phyloP scores from a whole-genome alignment of 2,113 vertebrate species.

The Tetrao urogallus region DNA sequence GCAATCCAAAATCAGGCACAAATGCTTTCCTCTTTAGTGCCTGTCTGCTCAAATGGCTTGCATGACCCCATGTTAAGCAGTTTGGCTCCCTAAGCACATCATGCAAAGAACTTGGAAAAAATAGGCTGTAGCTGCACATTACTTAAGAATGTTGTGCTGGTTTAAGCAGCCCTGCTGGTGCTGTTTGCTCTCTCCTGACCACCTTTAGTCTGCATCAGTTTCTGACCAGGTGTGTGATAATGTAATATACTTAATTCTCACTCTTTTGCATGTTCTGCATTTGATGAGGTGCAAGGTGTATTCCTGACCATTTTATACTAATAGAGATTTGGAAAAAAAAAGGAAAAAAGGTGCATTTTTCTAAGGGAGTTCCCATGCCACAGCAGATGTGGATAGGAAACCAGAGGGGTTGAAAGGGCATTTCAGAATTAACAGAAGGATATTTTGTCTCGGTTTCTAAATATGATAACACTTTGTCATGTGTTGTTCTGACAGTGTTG shows the following conservation, averaged over 20 bases:
- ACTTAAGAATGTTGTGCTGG: background rate
- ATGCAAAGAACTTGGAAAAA: background rate
- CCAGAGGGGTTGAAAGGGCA: background rate
- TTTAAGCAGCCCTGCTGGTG: background rate
- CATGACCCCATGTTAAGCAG: background rate
- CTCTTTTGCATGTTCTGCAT: background rate
- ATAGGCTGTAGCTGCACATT: background rate
- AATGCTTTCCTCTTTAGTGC: background rate
- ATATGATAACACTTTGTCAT: background rate
- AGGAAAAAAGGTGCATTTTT: background rate
- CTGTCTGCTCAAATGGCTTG: background rate
- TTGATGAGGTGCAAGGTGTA: background rate
- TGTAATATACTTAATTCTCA: background rate
- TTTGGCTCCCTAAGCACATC: background rate
- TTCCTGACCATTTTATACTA: background rate
- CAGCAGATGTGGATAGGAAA: background rate
- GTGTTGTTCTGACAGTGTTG: background rate
- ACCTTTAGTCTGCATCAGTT: background rate
- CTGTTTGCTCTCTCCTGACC: background rate
- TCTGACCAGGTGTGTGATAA: background rate
- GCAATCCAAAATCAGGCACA: background rate
- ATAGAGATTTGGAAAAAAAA: background rate
- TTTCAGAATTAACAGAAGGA: background rate
- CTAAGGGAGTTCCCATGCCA: background rate
- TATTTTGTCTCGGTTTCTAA: background rate